phyloP scores from a whole-genome alignment of 2,797 vertebrate species.

The Varecia variegata region DNA sequence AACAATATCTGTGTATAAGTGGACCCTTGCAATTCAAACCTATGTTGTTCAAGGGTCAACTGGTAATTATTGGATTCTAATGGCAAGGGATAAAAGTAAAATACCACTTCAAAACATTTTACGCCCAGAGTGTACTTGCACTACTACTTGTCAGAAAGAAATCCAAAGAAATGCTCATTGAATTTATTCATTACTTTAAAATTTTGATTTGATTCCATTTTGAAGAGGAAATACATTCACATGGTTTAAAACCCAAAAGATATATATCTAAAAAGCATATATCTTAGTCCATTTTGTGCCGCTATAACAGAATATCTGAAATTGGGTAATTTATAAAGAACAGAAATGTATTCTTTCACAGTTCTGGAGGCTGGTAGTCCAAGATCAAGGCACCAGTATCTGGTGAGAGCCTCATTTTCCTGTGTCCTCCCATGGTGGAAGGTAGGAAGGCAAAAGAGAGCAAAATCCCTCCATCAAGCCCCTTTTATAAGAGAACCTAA shows the following conservation, averaged over 20 bases:
- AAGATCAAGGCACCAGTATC: not conserved
- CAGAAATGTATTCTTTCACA: not conserved
- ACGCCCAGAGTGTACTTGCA: not conserved
- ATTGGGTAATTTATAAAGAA: not conserved
- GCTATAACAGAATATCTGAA: not conserved
- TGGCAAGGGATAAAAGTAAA: not conserved
- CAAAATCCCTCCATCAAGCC: not conserved
- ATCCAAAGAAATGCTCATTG: not conserved
- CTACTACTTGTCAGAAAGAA: constrained; percentile 8
- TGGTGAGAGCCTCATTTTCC: not conserved
- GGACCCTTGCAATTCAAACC: not conserved
- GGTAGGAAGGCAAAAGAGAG: not conserved
- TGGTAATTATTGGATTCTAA: not conserved
- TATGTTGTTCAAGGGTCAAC: not conserved
- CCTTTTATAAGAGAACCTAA: not conserved
- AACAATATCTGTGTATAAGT: not conserved
- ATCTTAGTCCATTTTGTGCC: not conserved
- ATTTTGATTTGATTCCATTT: not conserved
- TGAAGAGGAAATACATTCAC: not conserved
- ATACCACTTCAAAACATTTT: not conserved
- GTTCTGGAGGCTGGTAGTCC: not conserved
- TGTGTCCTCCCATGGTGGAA: not conserved
- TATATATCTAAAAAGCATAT: not conserved
- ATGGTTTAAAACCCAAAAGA: not conserved
- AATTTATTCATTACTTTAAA: not conserved